Percentiles rank a stretch among this genome's conserved stretches.
These are phyloP conservation scores for Pachycephus smyrnensis DNA, from an alignment of 2,888 invertebrate genomes.

Conservation along the genomic window DNA sequence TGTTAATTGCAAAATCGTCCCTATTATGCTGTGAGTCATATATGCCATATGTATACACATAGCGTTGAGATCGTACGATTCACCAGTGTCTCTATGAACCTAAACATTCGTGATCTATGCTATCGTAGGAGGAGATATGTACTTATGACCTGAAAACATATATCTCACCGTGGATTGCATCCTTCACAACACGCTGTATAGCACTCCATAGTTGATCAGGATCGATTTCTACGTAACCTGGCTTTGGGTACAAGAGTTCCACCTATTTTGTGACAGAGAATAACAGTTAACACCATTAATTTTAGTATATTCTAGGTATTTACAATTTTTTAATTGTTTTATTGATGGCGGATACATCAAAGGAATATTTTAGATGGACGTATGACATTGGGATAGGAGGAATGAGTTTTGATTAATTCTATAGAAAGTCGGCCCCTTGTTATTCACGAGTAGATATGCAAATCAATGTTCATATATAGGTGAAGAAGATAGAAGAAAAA, in stretches of 20 bases:
- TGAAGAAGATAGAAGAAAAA: too few relatives aligned
- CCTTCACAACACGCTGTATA: slow-evolving; percentile 76
- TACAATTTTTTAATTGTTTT: neutral
- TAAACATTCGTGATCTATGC: neutral
- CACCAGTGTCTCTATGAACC: neutral
- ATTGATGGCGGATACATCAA: neutral
- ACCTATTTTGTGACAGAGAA: slow-evolving; percentile 71
- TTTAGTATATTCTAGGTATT: neutral
- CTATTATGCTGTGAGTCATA: neutral
- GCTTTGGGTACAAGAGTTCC: slow-evolving; percentile 80
- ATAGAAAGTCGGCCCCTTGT: neutral
- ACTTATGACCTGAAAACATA: neutral
- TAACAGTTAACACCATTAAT: neutral
- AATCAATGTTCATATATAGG: too few relatives aligned
- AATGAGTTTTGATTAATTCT: neutral
- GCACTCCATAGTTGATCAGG: slow-evolving; percentile 84
- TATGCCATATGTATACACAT: neutral
- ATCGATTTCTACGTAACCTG: slow-evolving; percentile 89
- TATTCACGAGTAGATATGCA: too few relatives aligned
- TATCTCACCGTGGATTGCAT: slow-evolving; percentile 76
- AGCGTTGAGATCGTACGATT: neutral
- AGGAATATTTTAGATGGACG: too few relatives aligned
- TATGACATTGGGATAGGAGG: neutral
- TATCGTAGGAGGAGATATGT: neutral
- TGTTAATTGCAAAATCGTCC: neutral